phyloP scores from a whole-genome alignment of 2,888 invertebrate species.

The Athalia rosae region DNA sequence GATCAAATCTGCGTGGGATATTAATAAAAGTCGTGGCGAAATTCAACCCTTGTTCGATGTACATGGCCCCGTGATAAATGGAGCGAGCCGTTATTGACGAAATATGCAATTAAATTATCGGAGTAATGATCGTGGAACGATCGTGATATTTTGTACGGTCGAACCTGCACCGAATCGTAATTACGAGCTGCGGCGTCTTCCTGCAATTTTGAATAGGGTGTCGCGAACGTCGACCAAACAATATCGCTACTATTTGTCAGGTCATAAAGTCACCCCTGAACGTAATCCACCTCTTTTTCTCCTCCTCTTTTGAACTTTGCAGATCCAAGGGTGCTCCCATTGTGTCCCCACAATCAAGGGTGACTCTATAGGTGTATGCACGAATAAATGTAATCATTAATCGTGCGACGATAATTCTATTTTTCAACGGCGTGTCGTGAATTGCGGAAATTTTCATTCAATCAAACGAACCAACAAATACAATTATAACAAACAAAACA shows the following conservation, averaged over 20 bases:
- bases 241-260: slow-evolving; percentile 66
- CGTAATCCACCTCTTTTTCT: no score
- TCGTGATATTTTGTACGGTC: neutral
- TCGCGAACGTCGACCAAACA: slow-evolving; percentile 61
- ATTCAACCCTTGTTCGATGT: slow-evolving; percentile 8
- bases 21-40: neutral
- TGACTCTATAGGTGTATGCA: neutral
- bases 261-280: slow-evolving; percentile 60
- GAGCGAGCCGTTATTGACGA: no score
- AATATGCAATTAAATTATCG: slow-evolving; percentile 32
- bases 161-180: no score
- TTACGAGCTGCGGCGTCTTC: no score
- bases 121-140: slow-evolving; percentile 30
- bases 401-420: no score
- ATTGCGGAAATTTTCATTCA: no score
- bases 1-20: slow-evolving; percentile 23
- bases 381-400: no score
- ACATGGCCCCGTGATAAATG: slow-evolving; percentile 16
- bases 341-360: neutral
- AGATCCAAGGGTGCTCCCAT: neutral
- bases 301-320: neutral
- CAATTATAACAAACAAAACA: no score
- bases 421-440: no score
- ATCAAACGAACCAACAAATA: no score
- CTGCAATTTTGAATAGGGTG: slow-evolving; percentile 57